phyloP scores from a whole-genome alignment of 2,113 vertebrate species.

The Cynoglossus semilaevis region DNA sequence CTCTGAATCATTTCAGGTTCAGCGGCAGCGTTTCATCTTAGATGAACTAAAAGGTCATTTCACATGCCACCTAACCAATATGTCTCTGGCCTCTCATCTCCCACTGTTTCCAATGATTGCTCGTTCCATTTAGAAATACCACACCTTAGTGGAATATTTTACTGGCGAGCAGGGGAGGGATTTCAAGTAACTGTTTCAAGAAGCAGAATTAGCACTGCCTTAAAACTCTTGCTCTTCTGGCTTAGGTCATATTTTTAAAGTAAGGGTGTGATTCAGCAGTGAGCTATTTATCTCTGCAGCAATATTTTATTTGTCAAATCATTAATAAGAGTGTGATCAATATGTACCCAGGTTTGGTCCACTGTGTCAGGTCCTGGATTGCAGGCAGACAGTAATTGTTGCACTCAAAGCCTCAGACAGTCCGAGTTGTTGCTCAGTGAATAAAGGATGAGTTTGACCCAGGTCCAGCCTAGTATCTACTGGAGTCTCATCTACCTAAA shows the following conservation, averaged over 20 bases:
- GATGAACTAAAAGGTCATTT: constrained; percentile 72
- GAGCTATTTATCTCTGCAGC: constrained; percentile 16
- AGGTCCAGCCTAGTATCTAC: constrained; percentile 39
- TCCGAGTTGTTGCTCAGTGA: constrained; percentile 34
- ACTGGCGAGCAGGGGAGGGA: constrained; percentile 45
- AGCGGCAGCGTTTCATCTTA: constrained; percentile 56
- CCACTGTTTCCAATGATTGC: constrained; percentile 50
- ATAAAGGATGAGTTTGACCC: too few species aligned
- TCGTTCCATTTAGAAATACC: constrained; percentile 69
- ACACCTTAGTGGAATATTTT: constrained; percentile 61
- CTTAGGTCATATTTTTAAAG: not conserved
- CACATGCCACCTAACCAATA: constrained; percentile 52
- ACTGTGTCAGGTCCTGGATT: constrained; percentile 15
- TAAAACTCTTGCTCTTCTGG: not conserved
- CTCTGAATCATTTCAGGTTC: constrained; percentile 71
- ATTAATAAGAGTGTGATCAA: constrained; percentile 16
- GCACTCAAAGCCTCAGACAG: constrained; percentile 28
- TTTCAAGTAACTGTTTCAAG: constrained; percentile 52
- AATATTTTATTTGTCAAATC: constrained; percentile 12
- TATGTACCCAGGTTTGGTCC: constrained; percentile 4
- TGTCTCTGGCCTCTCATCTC: constrained; percentile 53
- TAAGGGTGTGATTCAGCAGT: constrained; percentile 12
- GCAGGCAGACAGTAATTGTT: constrained; percentile 39
- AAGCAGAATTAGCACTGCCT: constrained; percentile 46
- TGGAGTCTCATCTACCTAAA: constrained; percentile 56